These are phyloP conservation scores for Alsophila aescularia DNA, from an alignment of 2,888 invertebrate genomes.

Conservation along the genomic window DNA sequence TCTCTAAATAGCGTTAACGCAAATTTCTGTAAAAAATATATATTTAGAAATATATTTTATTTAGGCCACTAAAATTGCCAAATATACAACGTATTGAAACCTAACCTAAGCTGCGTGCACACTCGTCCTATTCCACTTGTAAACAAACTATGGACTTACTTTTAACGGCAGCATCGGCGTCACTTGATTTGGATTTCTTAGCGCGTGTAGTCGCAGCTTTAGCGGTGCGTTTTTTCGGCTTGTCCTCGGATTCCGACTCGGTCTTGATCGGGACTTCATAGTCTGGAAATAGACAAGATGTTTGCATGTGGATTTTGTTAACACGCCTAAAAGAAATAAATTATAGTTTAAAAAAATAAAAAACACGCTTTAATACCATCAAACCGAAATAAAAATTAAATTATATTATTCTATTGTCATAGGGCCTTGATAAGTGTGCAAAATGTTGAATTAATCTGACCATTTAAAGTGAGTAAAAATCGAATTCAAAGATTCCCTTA, in stretches of 20 bases:
- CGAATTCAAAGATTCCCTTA: too few species aligned
- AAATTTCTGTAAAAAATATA: neutral
- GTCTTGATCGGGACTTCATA: constrained; percentile 67
- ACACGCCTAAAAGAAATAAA: too few species aligned
- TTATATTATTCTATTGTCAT: too few species aligned
- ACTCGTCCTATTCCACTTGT: constrained; percentile 49
- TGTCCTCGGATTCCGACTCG: constrained; percentile 57
- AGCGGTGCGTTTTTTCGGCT: constrained; percentile 61
- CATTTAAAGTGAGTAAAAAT: too few species aligned
- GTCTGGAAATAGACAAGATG: constrained; percentile 48
- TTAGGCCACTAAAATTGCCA: too few species aligned
- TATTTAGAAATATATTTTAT: too few species aligned
- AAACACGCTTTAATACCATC: too few species aligned
- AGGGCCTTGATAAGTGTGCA: too few species aligned
- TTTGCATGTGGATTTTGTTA: too few species aligned
- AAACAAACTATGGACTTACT: constrained; percentile 66
- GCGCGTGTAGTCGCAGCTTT: constrained; percentile 59
- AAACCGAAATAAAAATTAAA: too few species aligned
- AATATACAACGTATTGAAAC: neutral
- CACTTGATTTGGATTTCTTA: constrained; percentile 61
- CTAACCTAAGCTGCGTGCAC: constrained; percentile 41
- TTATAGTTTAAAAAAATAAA: too few species aligned
- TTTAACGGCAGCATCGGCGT: constrained; percentile 62
- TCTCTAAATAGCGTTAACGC: neutral
- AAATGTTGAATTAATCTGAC: too few species aligned